A percentile compares a stretch with the other conserved stretches of the same genome.
phyloP scores from a whole-genome alignment of 2,888 invertebrate genomes.

The Pristionchus exspectatus region DNA sequence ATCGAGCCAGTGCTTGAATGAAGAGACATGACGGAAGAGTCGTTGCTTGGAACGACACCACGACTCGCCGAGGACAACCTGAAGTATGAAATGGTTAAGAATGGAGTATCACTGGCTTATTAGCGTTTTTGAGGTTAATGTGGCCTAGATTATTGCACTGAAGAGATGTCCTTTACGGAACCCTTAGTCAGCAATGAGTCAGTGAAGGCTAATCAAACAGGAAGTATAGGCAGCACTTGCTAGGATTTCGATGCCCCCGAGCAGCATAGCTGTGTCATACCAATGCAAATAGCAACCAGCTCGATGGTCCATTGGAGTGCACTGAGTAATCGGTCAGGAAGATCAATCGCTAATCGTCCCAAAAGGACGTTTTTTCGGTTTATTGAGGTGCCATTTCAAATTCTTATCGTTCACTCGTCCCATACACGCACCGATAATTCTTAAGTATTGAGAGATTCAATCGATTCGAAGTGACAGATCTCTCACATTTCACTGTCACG shows the following conservation, averaged over 20 bases:
- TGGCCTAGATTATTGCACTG: no score
- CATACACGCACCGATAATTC: neutral
- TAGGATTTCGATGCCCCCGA: no score
- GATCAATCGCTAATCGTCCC: neutral
- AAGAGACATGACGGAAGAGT: constrained; percentile 71
- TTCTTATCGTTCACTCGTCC: neutral
- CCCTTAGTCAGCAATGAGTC: no score
- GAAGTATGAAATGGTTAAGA: neutral
- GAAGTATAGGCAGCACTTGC: no score
- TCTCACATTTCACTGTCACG: neutral
- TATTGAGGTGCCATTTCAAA: neutral
- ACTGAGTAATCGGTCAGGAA: neutral
- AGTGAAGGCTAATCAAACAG: no score
- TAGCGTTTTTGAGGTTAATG: no score
- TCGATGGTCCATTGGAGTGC: neutral
- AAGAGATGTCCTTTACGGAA: no score
- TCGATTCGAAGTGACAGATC: neutral
- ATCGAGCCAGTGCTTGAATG: constrained; percentile 74
- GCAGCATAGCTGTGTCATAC: no score
- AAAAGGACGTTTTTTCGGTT: neutral
- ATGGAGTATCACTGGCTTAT: neutral
- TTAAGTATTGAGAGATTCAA: neutral
- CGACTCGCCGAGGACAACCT: constrained; percentile 60
- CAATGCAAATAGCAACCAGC: no score
- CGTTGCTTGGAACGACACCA: constrained; percentile 72